Base-by-base conservation (phyloP, 2,113 vertebrate genomes). In the Chascanopsetta lugubris region DNA sequence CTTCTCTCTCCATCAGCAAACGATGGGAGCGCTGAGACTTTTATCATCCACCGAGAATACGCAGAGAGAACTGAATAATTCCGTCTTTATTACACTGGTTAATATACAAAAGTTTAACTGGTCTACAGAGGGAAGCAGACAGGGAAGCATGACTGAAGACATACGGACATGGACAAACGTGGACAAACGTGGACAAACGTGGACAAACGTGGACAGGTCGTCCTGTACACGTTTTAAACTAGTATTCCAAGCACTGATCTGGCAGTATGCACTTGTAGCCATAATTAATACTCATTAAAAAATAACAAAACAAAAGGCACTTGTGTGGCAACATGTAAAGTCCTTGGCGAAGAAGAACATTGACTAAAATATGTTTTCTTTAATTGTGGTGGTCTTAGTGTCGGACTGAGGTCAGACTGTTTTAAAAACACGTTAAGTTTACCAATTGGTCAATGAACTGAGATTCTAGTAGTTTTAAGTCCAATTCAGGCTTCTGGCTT, bases 81-180 rank as follows among this genome's bases (percentile, higher is more conserved):
- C 81, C 18, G 64, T 79, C 34, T 90, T 90, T 88, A 87, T 80
- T 86, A 88, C 75, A 79, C 5, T 72, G 72, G 79, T 87, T 83
- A 88, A 73, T 80, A 84, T 69, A 82, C 65, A 87, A 47, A 80
- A 63, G 75, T 82, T 82, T 76, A 78, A 77, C 45, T 70, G 63
- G 47, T 80, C 47, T 67, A 80, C 57, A 78, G 47, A 64, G 53
- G 53, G n/a, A n/a, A n/a, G n/a, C n/a, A 72, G 82, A 80, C 68
- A 90, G 53, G 38, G 42, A 80, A 80, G 75, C 77, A 82, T 79
- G 79, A 56, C 32, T 63, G 11, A 49, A 47, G 36, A 64, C 66
- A 59, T 57, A 77, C 64, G 62, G 26, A 60, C 46, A 57, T 61
- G 24, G 51, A 38, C 57, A n/a, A n/a, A n/a, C n/a, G n/a, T n/a